Percentiles rank a stretch among this genome's conserved stretches.
Evolutionary conservation across 2,113 vertebrate genomes (phyloP).

Genomic region (Zosterops hypoxanthus): DNA sequence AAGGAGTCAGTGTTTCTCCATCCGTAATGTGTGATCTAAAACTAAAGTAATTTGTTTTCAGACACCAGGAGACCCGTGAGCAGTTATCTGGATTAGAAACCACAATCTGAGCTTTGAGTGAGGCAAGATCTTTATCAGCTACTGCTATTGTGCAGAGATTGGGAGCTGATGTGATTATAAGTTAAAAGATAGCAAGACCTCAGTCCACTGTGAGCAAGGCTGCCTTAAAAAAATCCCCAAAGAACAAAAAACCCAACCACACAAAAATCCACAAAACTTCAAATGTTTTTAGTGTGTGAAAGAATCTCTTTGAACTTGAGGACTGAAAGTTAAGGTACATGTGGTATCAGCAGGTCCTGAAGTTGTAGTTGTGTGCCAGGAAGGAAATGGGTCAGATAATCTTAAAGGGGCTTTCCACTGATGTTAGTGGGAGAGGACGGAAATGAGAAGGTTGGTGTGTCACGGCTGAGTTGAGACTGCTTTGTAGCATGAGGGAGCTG

Average conservation of each 20-base stretch:
- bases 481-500: not conserved
- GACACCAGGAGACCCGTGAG: not conserved
- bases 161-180: not conserved
- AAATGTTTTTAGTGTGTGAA: not conserved
- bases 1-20: not conserved
- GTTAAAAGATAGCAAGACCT: not conserved
- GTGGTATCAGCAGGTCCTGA: not conserved
- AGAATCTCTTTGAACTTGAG: not conserved
- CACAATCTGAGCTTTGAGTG: not conserved
- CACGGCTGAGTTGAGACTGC: not conserved
- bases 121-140: not conserved
- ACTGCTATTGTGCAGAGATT: not conserved
- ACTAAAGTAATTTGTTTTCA: not conserved
- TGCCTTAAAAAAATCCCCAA: not conserved
- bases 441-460: not conserved
- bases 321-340: not conserved
- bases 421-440: not conserved
- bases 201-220: not conserved
- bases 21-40: not conserved
- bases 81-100: not conserved
- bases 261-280: not conserved
- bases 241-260: not conserved
- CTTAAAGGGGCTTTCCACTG: not conserved
- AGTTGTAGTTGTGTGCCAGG: not conserved
- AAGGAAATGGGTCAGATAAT: not conserved